Conservation (phyloP, 2,797 vertebrate genomes). For the Halcyon chelicuti region DNA sequence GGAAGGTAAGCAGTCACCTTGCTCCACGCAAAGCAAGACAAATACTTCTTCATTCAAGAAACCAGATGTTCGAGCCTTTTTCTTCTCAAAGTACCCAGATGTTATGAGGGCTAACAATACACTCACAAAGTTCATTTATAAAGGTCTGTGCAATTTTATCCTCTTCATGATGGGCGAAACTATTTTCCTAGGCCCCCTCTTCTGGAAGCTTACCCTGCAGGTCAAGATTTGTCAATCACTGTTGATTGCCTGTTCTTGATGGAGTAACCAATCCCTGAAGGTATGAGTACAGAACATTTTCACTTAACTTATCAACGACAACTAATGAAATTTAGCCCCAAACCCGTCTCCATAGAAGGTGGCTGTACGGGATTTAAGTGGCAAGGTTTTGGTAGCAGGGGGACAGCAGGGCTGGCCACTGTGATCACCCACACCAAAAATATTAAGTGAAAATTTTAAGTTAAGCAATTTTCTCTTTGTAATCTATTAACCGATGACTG, state of each 20-base stretch:
- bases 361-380: too few relatives aligned
- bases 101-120: not conserved
- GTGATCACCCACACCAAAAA: not conserved
- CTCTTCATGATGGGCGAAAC: not conserved
- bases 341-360: not conserved
- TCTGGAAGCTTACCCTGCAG: not conserved
- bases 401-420: not conserved
- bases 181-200: not conserved
- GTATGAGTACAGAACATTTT: not conserved
- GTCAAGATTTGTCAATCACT: not conserved
- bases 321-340: not conserved
- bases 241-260: not conserved
- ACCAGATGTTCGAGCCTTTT: not conserved
- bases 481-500: not conserved
- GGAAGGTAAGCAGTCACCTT: not conserved
- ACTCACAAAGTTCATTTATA: not conserved
- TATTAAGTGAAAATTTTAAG: not conserved
- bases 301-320: not conserved
- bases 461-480: not conserved
- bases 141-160: not conserved
- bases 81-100: not conserved
- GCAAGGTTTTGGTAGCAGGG: too few relatives aligned
- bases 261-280: not conserved
- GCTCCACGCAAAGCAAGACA: not conserved
- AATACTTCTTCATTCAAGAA: not conserved